Evolutionary conservation across 2,797 vertebrate genomes (phyloP).

Genomic region (Capromys pilorides): DNA sequence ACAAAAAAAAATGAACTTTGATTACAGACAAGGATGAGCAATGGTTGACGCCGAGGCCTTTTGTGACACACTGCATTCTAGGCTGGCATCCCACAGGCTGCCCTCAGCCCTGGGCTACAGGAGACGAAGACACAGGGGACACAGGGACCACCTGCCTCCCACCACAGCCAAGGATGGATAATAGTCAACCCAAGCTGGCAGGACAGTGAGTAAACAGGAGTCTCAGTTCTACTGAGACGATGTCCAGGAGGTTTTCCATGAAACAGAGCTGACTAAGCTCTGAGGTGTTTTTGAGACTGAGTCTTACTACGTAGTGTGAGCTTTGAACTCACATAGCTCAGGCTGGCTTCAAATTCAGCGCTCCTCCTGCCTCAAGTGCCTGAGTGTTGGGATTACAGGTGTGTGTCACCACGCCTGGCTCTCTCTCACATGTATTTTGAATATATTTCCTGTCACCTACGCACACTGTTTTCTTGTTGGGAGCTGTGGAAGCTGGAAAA

Average conservation of each 20-base stretch:
- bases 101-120: background rate
- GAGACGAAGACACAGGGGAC: background rate
- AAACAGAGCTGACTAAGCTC: background rate
- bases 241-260: background rate
- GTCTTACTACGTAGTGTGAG: background rate
- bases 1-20: background rate
- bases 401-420: background rate
- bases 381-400: background rate
- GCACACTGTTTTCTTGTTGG: background rate
- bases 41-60: background rate
- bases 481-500: too few species aligned
- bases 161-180: background rate
- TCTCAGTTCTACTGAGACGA: background rate
- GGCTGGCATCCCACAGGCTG: background rate
- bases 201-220: background rate
- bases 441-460: background rate
- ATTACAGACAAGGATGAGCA: background rate
- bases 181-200: background rate
- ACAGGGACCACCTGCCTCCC: background rate
- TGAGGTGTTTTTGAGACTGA: background rate
- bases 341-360: background rate
- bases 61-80: conserved; percentile 2
- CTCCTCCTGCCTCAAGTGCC: background rate
- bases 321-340: too few species aligned
- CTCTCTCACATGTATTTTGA: background rate